A percentile compares a stretch with the other conserved stretches of the same genome.
Conservation (phyloP, 2,113 vertebrate genomes). For the Mesocricetus auratus region DNA sequence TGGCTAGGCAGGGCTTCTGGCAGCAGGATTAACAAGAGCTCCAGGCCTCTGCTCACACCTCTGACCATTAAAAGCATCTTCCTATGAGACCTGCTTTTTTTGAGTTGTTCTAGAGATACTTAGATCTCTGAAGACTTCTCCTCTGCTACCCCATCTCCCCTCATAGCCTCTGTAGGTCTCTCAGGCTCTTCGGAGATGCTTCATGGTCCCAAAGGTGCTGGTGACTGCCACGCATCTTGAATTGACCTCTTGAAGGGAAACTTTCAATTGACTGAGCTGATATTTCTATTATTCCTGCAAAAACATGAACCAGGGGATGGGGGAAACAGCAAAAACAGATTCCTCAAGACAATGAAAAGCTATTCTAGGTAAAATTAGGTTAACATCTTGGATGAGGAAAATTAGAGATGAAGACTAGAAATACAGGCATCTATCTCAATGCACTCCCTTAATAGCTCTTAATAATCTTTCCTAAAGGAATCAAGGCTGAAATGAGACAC, state of each 20-base stretch:
- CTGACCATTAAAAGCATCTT: neutral
- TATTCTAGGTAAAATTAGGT: constrained; percentile 62
- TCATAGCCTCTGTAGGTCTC: neutral
- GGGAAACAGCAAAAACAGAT: neutral
- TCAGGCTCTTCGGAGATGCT: neutral
- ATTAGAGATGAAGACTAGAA: constrained; percentile 54
- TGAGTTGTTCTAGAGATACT: neutral
- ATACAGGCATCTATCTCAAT: constrained; percentile 51
- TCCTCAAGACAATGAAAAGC: constrained; percentile 46
- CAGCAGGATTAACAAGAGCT: neutral
- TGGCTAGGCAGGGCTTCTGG: neutral
- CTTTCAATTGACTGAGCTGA: constrained; percentile 40
- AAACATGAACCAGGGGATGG: neutral
- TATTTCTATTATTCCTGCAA: constrained; percentile 43
- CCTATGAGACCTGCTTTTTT: neutral
- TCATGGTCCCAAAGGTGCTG: neutral
- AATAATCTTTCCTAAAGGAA: constrained; percentile 57
- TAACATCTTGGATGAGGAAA: constrained; percentile 59
- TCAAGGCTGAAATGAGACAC: constrained; percentile 57
- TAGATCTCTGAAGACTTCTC: neutral
- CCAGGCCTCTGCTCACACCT: neutral
- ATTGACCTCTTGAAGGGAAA: neutral
- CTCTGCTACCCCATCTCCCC: neutral
- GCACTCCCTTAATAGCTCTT: constrained; percentile 8
- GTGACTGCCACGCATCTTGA: neutral